phyloP scores from a whole-genome alignment of 2,888 invertebrate genomes.

The Amphipoea lucens region DNA sequence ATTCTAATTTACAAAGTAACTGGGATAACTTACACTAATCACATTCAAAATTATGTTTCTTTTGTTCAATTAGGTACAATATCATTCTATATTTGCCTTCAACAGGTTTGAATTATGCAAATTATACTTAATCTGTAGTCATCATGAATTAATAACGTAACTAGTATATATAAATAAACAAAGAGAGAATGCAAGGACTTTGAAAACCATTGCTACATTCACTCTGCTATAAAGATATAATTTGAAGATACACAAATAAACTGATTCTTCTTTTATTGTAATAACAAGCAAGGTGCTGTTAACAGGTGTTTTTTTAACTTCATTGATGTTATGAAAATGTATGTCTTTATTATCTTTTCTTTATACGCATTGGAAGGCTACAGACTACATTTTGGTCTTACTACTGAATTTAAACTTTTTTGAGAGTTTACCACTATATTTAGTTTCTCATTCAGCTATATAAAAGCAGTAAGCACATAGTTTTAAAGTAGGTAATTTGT shows the following conservation, averaged over 20 bases:
- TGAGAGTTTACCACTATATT: background rate
- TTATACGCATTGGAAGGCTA: background rate
- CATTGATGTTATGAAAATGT: background rate
- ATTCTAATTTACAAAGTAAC: slow-evolving; percentile 8
- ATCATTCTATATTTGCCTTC: slow-evolving; percentile 16
- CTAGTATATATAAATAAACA: slow-evolving; percentile 27
- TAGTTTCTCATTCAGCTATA: background rate
- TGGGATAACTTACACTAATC: background rate
- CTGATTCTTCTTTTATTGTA: background rate
- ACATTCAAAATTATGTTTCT: background rate
- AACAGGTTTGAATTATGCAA: slow-evolving; percentile 44
- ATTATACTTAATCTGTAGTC: slow-evolving; percentile 25
- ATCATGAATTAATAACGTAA: slow-evolving; percentile 42
- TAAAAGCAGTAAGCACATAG: background rate
- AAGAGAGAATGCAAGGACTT: slow-evolving; percentile 55
- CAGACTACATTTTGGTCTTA: background rate
- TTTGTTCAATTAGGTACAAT: background rate
- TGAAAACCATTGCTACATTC: slow-evolving; percentile 39
- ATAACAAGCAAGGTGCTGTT: slow-evolving; percentile 19
- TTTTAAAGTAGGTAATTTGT: background rate
- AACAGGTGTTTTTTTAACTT: slow-evolving; percentile 15
- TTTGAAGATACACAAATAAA: slow-evolving; percentile 9
- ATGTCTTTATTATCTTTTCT: background rate
- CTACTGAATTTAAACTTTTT: background rate
- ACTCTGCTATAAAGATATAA: slow-evolving; percentile 8